phyloP scores from a whole-genome alignment of 1,140 invertebrate species.

The Drosophila parvula region DNA sequence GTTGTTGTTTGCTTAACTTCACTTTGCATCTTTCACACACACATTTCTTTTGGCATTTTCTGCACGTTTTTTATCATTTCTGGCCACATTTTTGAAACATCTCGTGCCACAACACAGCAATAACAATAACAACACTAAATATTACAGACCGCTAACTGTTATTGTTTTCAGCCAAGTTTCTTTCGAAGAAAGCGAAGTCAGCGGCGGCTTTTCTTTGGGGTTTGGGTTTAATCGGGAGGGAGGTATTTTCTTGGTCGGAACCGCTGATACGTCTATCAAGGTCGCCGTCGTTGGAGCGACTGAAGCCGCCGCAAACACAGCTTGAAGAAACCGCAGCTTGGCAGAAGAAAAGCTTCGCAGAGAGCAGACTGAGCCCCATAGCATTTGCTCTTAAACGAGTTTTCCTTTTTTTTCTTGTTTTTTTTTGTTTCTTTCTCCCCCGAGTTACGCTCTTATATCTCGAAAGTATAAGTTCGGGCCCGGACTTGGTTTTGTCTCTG shows the following conservation, averaged over 20 bases:
- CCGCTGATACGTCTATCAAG: conserved; percentile 83
- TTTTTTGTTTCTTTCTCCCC: conserved; percentile 16
- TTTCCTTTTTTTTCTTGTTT: conserved; percentile 31
- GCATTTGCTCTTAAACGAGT: conserved; percentile 64
- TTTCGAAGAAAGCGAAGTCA: conserved; percentile 48
- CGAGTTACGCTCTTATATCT: conserved; percentile 71
- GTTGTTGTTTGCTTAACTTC: conserved; percentile 40
- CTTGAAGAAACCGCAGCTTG: conserved; percentile 42
- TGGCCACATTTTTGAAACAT: conserved; percentile 65
- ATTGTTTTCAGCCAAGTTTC: conserved; percentile 53
- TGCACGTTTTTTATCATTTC: conserved; percentile 57
- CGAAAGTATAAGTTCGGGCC: conserved; percentile 74
- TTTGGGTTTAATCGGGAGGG: neutral
- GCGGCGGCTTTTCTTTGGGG: conserved; percentile 37
- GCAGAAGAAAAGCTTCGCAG: conserved; percentile 33
- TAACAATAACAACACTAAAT: conserved; percentile 38
- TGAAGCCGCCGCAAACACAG: conserved; percentile 41
- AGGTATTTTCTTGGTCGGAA: conserved; percentile 23
- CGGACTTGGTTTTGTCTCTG: conserved; percentile 19
- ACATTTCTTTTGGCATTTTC: conserved; percentile 51
- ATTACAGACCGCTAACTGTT: conserved; percentile 34
- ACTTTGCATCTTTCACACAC: conserved; percentile 56
- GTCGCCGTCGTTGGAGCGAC: conserved; percentile 83
- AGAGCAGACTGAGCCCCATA: neutral
- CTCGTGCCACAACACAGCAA: conserved; percentile 51